Evolutionary conservation across 2,113 vertebrate genomes (phyloP).

Genomic region (Hylia prasina): DNA sequence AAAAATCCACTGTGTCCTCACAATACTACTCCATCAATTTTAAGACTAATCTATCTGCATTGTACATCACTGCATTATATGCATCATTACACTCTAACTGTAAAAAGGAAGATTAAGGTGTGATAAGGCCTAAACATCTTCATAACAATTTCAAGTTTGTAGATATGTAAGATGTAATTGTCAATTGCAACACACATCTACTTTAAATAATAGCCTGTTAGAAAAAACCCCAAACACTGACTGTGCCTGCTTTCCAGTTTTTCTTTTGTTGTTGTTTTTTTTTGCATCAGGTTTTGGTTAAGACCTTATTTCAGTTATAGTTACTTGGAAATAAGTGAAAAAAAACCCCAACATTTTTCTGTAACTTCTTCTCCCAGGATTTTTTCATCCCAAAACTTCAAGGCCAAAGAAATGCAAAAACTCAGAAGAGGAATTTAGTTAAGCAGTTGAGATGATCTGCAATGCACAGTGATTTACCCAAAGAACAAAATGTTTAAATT

Average conservation of each 20-base stretch:
- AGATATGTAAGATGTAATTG: not conserved
- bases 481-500: not conserved
- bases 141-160: constrained; percentile 21
- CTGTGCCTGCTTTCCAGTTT: not conserved
- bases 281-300: not conserved
- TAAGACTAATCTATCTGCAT: constrained; percentile 15
- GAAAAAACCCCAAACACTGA: not conserved
- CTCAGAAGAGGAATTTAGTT: not conserved
- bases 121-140: constrained; percentile 21
- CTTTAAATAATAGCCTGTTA: not conserved
- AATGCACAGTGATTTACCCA: not conserved
- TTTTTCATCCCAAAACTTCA: not conserved
- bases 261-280: not conserved
- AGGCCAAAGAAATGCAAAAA: not conserved
- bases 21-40: constrained; percentile 12
- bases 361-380: not conserved
- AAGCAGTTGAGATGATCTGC: not conserved
- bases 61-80: constrained; percentile 15
- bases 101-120: constrained; percentile 38
- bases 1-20: not conserved
- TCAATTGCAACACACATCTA: not conserved
- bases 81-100: constrained; percentile 27
- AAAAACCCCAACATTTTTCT: not conserved
- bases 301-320: not conserved
- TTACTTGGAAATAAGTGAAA: not conserved